Percentiles rank a stretch among this genome's conserved stretches.
Evolutionary conservation across 2,113 vertebrate genomes (phyloP).

Genomic region (Gulo gulo): DNA sequence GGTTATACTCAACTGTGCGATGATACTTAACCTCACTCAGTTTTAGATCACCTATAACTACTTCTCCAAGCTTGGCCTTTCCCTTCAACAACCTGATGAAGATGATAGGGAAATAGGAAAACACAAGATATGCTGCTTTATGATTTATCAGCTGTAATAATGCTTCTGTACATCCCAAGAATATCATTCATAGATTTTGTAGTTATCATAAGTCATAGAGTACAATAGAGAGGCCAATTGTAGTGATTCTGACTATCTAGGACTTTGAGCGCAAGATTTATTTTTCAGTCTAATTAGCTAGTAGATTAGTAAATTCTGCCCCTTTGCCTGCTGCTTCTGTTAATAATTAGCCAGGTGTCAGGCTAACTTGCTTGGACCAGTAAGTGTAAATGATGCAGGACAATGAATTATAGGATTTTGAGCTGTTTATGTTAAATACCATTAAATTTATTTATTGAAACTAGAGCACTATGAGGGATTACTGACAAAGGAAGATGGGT

Average conservation of each 20-base stretch:
- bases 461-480: neutral
- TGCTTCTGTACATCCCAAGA: neutral
- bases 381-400: neutral
- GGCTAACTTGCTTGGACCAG: neutral
- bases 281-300: neutral
- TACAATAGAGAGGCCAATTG: neutral
- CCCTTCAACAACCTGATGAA: neutral
- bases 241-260: neutral
- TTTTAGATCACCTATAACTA: neutral
- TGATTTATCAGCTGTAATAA: conserved; percentile 19
- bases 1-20: neutral
- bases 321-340: neutral
- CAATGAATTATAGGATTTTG: neutral
- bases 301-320: neutral
- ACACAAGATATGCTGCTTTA: neutral
- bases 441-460: neutral
- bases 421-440: neutral
- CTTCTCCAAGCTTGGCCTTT: neutral
- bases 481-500: neutral
- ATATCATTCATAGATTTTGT: neutral
- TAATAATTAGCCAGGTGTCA: neutral
- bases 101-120: neutral
- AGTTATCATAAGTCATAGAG: neutral
- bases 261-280: neutral
- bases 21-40: neutral